Percentiles rank a stretch among this genome's conserved stretches.
These are phyloP conservation scores for Hymenopus coronatus DNA, from an alignment of 2,888 invertebrate species.

Conservation along the genomic window DNA sequence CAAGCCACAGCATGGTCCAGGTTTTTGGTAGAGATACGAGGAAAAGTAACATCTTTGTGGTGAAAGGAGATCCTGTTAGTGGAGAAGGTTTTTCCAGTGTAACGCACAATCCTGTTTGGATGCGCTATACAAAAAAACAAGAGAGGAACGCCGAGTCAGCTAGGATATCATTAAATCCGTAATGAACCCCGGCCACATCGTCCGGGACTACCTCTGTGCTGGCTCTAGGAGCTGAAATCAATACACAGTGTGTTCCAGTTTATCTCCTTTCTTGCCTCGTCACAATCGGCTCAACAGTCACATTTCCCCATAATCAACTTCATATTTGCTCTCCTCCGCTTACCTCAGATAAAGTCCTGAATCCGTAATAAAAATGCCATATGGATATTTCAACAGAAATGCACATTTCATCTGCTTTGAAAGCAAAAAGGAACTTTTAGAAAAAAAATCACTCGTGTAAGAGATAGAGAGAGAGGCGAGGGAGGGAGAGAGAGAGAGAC, in stretches of 20 bases:
- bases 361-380: too few relatives aligned
- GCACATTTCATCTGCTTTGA: too few relatives aligned
- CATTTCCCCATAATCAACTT: too few relatives aligned
- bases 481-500: too few relatives aligned
- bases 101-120: background rate
- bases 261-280: background rate
- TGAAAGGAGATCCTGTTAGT: background rate
- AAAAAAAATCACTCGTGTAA: too few relatives aligned
- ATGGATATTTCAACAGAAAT: too few relatives aligned
- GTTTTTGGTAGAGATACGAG: too few relatives aligned
- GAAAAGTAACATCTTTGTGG: background rate
- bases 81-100: background rate
- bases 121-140: background rate
- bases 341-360: too few relatives aligned
- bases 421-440: too few relatives aligned
- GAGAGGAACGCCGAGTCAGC: background rate
- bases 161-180: background rate
- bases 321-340: too few relatives aligned
- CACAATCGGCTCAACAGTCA: background rate
- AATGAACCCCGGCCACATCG: background rate
- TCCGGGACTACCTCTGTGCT: background rate
- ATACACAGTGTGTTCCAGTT: background rate
- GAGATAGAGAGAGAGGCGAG: too few relatives aligned
- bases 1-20: too few relatives aligned
- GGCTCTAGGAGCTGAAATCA: background rate